Evolutionary conservation across 2,113 vertebrate genomes (phyloP), one percentile per base, ranked within the genome.

Genomic region (Seriola aureovittata): DNA sequence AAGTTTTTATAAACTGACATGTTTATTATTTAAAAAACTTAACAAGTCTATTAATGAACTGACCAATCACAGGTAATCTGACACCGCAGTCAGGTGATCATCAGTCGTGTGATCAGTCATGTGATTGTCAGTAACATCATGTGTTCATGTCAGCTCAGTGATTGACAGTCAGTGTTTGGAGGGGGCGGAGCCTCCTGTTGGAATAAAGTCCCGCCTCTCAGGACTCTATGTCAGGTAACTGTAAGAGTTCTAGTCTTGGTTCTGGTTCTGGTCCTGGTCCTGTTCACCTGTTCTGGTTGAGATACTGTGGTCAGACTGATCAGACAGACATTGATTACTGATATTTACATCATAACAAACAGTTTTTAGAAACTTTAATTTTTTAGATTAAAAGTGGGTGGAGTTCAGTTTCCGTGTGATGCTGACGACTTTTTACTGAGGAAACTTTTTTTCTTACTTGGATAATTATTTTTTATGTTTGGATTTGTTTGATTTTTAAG

Each of bases 221-320:
- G 32, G 21, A 75, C 40, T 8, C 19, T 65, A 52, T 12, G 0
- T 8, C 76, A 88, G 80, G 85, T 90, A 87, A 82, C n/a, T 25
- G 44, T 38, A 54, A 57, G 58, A 16, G 52, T 52, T 52, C 14
- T 36, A 17, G 25, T 38, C 3, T 17, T 36, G 36, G 13, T 42
- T 52, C 4, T 8, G 34, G 25, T 54, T 52, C 13, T 11, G 44
- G 55, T 40, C 4, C 8, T n/a, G 54, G 60, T 55, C 19, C 13
- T 44, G 17, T 8, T 42, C 38, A 7, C 40, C 40, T 42, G 58
- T 14, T 6, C 19, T 25, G 34, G 38, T 23, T 63, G 40, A 54
- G 40, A 34, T 29, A 34, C 59, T 75, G 38, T 64, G 12, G 66
- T 71, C 36, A 69, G 48, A 46, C 12, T 46, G 44, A 42, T 71